Base-by-base conservation (phyloP, 2,888 invertebrate genomes). In the Dolichomitus sp. region DNA sequence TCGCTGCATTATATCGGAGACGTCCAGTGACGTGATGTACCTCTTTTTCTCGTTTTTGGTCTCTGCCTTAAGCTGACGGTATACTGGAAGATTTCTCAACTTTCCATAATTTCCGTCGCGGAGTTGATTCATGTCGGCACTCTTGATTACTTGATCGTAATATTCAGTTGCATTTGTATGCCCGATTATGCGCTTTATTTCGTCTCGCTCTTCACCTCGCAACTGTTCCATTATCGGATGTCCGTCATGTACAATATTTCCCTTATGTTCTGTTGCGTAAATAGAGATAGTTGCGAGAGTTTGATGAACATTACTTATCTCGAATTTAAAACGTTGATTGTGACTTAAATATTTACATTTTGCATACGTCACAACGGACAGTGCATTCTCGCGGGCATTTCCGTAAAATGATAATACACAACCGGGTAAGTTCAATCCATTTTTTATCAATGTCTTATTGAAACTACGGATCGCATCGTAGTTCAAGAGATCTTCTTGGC, bases 1-100 rank as follows among this genome's bases (percentile, higher is more conserved):
- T 14, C 45, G 27, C 7, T 65, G 65, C 23, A 65, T 12, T 7
- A 65, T 30, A 27, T 65, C 65, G 1, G 65, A 65, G 6, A 65
- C 30, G 45, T 65, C 65, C 9, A 2, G 1, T 23, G 23, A 23
- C 23, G 23, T 23, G 2, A 23, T 23, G 23, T 23, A 23, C 23
- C 23, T 23, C 23, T 23, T 23, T 23, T 23, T 23, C 23, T 1
- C 23, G 23, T 23, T 23, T 2, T 1, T 23, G 1, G 2, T 14
- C n/a, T 59, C 59, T 59, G 33, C 33, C 5, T 59, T 54, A 3
- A 59, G 33, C 59, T 59, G 30, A 59, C 59, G 59, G 33, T 59
- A 59, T 14, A 33, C 33, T 6, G 59, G 30, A 0, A 59, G 59
- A 23, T 23, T 23, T 23, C 23, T 23, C 23, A 23, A 1, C 2